Base-by-base conservation (phyloP, 2,113 vertebrate genomes). In the Eira barbara region DNA sequence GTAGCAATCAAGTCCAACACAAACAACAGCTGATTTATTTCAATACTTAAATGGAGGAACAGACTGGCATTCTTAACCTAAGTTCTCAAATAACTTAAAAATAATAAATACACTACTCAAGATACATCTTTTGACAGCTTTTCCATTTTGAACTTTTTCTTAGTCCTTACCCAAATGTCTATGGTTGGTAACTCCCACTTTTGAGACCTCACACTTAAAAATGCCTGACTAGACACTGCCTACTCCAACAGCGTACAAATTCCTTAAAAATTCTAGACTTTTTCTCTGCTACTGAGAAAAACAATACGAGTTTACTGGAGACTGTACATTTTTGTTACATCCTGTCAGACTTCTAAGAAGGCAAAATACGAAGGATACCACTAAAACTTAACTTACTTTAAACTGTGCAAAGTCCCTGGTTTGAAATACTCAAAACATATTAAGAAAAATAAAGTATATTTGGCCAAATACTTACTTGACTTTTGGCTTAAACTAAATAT, bases 71-170 rank as follows among this genome's bases (percentile, higher is more conserved):
- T 95, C 39, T 95, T 93, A 52, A 95, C 7, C 47, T 91, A 86
- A 96, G 96, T 96, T 88, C 95, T 98, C 97, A 97, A 82, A 82
- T 92, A 80, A 12, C 85, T 95, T 97, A 97, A 98, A 98, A 89
- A 97, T n/a, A 97, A 92, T 87, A 95, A 96, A 74, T 88, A 92
- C 80, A 95, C 49, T 92, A 91, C 52, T 95, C 67, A 49, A 20
- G 57, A 83, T 88, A 96, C 91, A 80, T 49, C 61, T 89, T 47
- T n/a, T 49, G 39, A 85, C 36, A 90, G 83, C 27, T 92, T 89
- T 85, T 95, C 79, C 67, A 91, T n/a, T 83, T 55, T 89, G 82
- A 84, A 55, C 45, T 88, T 94, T 55, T 79, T 52, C 61, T 61
- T 91, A 27, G 20, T 59, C 79, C 21, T 91, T 49, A 78, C 14